phyloP scores from a whole-genome alignment of 2,888 invertebrate genomes.

The Scrobipalpa atriplicella region DNA sequence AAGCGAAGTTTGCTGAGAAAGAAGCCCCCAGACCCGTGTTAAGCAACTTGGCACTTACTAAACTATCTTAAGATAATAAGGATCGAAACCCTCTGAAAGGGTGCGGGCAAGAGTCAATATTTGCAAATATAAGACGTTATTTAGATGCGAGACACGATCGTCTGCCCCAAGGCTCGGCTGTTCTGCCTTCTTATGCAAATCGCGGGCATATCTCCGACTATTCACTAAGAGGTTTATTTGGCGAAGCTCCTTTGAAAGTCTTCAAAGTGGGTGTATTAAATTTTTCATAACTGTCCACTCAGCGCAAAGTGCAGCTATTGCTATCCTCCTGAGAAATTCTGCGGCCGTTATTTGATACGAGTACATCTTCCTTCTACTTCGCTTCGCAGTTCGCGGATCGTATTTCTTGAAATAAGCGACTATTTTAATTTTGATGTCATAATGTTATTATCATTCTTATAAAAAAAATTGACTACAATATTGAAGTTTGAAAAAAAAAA shows the following conservation, averaged over 20 bases:
- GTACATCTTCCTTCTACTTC: conserved; percentile 27
- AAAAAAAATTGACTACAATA: too few relatives aligned
- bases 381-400: neutral
- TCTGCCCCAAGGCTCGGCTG: conserved; percentile 58
- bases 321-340: conserved; percentile 26
- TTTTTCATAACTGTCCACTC: conserved; percentile 74
- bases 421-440: neutral
- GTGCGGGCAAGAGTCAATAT: conserved; percentile 77
- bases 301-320: conserved; percentile 52
- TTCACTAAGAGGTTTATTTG: conserved; percentile 76
- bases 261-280: conserved; percentile 69
- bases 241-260: conserved; percentile 62
- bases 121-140: conserved; percentile 81
- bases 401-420: conserved; percentile 20
- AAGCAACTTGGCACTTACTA: conserved; percentile 66
- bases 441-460: conserved; percentile 16
- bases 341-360: conserved; percentile 17
- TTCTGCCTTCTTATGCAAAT: conserved; percentile 75
- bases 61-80: conserved; percentile 74
- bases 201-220: conserved; percentile 66
- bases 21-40: conserved; percentile 52
- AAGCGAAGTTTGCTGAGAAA: conserved; percentile 50
- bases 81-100: conserved; percentile 71
- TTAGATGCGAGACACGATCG: conserved; percentile 79
- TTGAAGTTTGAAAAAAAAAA: too few relatives aligned